Conservation (phyloP, 2,888 invertebrate species). For the Eucera pruinosa region DNA sequence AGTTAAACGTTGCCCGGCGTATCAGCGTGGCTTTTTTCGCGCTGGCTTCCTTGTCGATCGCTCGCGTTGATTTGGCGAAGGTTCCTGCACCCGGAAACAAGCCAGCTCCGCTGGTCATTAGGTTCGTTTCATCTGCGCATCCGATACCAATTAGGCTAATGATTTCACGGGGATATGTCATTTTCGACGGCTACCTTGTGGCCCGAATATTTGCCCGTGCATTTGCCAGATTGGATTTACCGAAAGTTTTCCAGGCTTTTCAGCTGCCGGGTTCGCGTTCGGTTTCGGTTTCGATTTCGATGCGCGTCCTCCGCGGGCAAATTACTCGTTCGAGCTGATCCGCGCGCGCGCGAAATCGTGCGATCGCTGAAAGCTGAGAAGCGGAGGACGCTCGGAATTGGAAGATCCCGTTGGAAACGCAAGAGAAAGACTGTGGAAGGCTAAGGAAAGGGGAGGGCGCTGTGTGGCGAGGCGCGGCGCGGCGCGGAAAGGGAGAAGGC, state of each 20-base stretch:
- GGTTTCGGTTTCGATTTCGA: too few relatives aligned
- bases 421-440: not conserved
- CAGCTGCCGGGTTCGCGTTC: slow-evolving; percentile 13
- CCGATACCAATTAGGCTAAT: slow-evolving; percentile 67
- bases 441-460: too few relatives aligned
- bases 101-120: slow-evolving; percentile 41
- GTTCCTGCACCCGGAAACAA: not conserved
- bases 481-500: slow-evolving; percentile 10
- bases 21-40: too few relatives aligned
- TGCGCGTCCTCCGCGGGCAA: too few relatives aligned
- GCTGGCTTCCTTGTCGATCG: too few relatives aligned
- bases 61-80: slow-evolving; percentile 17
- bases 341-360: too few relatives aligned
- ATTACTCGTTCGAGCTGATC: slow-evolving; percentile 13
- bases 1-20: too few relatives aligned
- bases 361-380: too few relatives aligned
- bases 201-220: not conserved
- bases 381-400: not conserved
- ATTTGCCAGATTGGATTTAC: slow-evolving; percentile 47
- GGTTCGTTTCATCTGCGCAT: slow-evolving; percentile 53
- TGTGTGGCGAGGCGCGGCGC: slow-evolving; percentile 21
- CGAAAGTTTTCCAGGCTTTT: slow-evolving; percentile 45
- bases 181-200: slow-evolving; percentile 22
- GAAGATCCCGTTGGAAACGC: slow-evolving; percentile 36
- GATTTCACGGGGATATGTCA: slow-evolving; percentile 49